These are phyloP conservation scores for Crax fasciolata DNA, from an alignment of 2,797 vertebrate species.

Conservation along the genomic window DNA sequence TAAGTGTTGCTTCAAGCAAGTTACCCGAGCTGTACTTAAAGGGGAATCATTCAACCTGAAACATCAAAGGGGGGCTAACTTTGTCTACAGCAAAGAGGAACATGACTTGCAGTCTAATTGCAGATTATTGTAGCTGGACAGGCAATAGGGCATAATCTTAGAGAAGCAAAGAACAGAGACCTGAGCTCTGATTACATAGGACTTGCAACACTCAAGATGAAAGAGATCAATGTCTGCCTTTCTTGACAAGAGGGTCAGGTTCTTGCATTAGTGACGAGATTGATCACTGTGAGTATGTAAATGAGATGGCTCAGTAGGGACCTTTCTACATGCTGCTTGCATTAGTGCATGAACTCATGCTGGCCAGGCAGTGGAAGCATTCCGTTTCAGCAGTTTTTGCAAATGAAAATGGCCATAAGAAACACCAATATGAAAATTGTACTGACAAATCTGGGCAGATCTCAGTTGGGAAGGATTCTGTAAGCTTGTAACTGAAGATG, in stretches of 20 bases:
- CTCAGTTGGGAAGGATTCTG: neutral
- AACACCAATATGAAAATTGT: neutral
- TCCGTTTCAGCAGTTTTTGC: neutral
- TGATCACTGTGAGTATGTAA: conserved; percentile 11
- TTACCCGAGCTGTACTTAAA: conserved; percentile 23
- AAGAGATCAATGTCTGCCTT: conserved; percentile 42
- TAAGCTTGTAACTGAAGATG: neutral
- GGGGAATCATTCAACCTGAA: neutral
- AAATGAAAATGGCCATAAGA: neutral
- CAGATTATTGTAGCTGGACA: neutral
- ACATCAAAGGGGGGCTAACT: conserved; percentile 43
- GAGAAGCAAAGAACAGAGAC: conserved; percentile 23
- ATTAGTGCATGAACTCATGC: neutral
- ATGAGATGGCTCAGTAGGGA: neutral
- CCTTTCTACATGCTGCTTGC: neutral
- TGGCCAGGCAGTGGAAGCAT: neutral
- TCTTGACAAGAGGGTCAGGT: conserved; percentile 24
- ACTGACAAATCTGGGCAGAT: neutral
- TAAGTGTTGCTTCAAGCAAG: neutral
- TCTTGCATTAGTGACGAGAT: conserved; percentile 36
- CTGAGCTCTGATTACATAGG: conserved; percentile 50
- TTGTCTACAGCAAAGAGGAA: neutral
- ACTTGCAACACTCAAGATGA: neutral
- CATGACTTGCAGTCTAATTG: conserved; percentile 62
- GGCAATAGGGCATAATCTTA: neutral